Base-by-base conservation (phyloP, 2,888 invertebrate species). In the Yponomeuta cagnagella region DNA sequence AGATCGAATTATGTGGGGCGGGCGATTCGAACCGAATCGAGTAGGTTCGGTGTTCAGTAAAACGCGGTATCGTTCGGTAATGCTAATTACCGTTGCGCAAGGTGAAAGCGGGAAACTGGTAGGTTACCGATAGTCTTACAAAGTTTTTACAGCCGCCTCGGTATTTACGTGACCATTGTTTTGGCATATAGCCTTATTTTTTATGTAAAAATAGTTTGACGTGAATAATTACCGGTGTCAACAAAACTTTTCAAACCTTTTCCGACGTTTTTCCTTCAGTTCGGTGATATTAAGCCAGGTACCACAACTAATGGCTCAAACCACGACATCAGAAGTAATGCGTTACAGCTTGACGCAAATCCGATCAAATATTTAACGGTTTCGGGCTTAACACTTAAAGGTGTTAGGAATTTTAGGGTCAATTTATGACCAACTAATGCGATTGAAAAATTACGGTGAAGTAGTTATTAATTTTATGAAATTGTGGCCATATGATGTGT, bases 301-400 rank as follows among this genome's bases (percentile, higher is more conserved):
- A 58, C 15, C 52, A 15, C 52, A 58, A 3, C 52, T 52, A 52
- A 58, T 58, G 52, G 12, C 52, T 58, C 52, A 58, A 58, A 15
- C 15, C 15, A 58, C 52, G 52, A 58, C 15, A 58, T 58, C 15
- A 58, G 15, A 58, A 15, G 52, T 58, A 58, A 58, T 58, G 23
- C 43, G 10, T 72, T 77, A 76, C 77, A 77, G 75, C 73, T 78
- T 85, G 90, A 90, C 91, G 80, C 81, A 88, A 89, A 91, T 88
- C 91, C 89, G 85, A 88, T 89, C 85, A 88, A 85, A 86, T 84
- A 85, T 88, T 90, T 87, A 88, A 90, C 87, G 89, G 87, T 84
- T 82, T 86, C 78, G 78, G 77, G 80, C 82, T 30, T 64, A 78
- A 79, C 75, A 73, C 73, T 73, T 77, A 73, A 73, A 75, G 77